A percentile compares a stretch with the other conserved stretches of the same genome.
Evolutionary conservation across 2,888 invertebrate genomes (phyloP).

Genomic region (Anthrax anthrax): DNA sequence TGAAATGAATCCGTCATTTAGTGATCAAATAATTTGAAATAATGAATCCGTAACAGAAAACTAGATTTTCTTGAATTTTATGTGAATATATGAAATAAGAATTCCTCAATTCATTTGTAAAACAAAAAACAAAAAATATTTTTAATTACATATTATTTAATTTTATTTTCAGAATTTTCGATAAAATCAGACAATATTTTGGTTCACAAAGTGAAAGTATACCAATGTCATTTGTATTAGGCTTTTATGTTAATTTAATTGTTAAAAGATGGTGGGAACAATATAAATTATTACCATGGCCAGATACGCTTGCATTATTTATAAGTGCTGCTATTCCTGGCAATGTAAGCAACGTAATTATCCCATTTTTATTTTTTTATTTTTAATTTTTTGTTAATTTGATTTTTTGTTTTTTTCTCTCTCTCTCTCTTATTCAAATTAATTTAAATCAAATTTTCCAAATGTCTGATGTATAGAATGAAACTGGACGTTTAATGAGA

Average conservation of each 20-base stretch:
- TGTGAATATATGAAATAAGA: too few relatives aligned
- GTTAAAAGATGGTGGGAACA: conserved; percentile 95
- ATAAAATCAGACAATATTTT: conserved; percentile 73
- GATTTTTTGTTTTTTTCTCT: not conserved
- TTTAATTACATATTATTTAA: too few relatives aligned
- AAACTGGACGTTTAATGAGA: conserved; percentile 76
- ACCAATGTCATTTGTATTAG: conserved; percentile 89
- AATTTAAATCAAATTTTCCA: not conserved
- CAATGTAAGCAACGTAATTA: conserved; percentile 19
- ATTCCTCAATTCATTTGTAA: too few relatives aligned
- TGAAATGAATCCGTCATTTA: too few relatives aligned
- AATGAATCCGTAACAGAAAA: too few relatives aligned
- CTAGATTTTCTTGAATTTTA: too few relatives aligned
- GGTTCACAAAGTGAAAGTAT: conserved; percentile 78
- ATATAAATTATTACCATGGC: conserved; percentile 84
- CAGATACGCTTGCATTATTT: conserved; percentile 81
- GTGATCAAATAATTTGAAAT: too few relatives aligned
- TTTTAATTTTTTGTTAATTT: too few relatives aligned
- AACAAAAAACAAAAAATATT: too few relatives aligned
- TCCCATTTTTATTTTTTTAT: not conserved
- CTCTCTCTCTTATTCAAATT: not conserved
- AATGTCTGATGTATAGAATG: conserved; percentile 48
- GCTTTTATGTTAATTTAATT: conserved; percentile 85
- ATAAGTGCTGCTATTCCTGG: conserved; percentile 76
- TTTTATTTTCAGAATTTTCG: conserved; percentile 59